Base-by-base conservation (phyloP, 37 sponge, comb jelly and placozoan genomes). In the Tethya wilhelma region DNA sequence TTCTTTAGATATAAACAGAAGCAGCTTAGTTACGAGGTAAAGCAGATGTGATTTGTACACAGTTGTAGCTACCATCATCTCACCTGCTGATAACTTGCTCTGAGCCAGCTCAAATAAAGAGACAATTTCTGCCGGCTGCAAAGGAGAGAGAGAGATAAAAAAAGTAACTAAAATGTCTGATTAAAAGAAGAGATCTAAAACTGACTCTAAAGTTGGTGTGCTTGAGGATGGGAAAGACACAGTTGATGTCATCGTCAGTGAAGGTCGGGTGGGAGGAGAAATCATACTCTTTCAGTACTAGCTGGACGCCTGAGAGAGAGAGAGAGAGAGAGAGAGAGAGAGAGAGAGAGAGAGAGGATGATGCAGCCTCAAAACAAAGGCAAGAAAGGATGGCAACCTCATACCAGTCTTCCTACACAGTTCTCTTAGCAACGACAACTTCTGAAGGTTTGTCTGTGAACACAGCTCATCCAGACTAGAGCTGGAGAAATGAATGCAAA, bases 181-280 rank as follows among this genome's bases (percentile, higher is more conserved):
- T 23, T 12, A 23, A 7, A 12, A 12, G 63, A n/a, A 12, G 3
- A 78, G 1, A 45, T 1, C 11, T 31, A 1, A 28, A 22, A 38
- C 77, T 40, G 44, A 91, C 92, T 71, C 79, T 86, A 56, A 90
- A 92, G 17, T 86, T 42, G 22, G 90, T 69, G 75, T 92, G 90
- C 46, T 89, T 94, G 25, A 92, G 59, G 17, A 94, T 31, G 40
- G 98, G 98, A 73, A 76, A 78, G 40, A 97, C 8, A 56, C 70
- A 70, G 31, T 75, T 71, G 39, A 97, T 66, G 60, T 97, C 98
- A 32, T 85, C 90, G 38, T 91, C 95, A 7, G 90, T 89, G 79
- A 97, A 94, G 0, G 59, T 38, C 23, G 73, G 72, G 25, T 80
- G 38, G 2, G 72, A 65, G 8, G 65, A 55, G 60, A 95, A 86